Percentiles rank a stretch among this genome's conserved stretches.
phyloP scores from a whole-genome alignment of 2,797 vertebrate genomes.

The Agapornis canus region DNA sequence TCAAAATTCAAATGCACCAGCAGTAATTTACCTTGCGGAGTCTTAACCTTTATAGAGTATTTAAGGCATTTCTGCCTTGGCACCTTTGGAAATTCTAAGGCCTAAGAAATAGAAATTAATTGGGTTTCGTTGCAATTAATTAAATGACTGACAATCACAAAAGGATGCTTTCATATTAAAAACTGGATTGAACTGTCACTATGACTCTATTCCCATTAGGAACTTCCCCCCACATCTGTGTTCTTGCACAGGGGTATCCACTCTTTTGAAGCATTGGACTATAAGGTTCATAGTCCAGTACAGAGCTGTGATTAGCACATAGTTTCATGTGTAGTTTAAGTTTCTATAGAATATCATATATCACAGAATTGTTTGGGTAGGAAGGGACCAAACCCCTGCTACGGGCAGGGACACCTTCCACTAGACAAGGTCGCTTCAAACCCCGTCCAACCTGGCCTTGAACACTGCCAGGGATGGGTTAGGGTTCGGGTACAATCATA shows the following conservation, averaged over 20 bases:
- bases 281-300: rapidly evolving
- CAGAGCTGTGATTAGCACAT: background rate
- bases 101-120: background rate
- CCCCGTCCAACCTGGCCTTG: background rate
- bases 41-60: background rate
- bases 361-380: background rate
- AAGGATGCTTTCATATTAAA: background rate
- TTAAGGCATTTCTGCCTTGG: background rate
- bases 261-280: background rate
- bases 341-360: background rate
- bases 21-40: background rate
- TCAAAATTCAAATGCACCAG: background rate
- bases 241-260: background rate
- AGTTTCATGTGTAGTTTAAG: background rate
- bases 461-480: background rate
- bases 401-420: background rate
- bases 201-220: background rate
- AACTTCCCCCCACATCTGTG: background rate
- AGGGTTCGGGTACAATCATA: no score
- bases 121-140: background rate
- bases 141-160: background rate
- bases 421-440: background rate
- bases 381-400: background rate
- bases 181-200: background rate
- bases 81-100: background rate